phyloP scores from a whole-genome alignment of 2,888 invertebrate genomes.

The Caenorhabditis parvicauda region DNA sequence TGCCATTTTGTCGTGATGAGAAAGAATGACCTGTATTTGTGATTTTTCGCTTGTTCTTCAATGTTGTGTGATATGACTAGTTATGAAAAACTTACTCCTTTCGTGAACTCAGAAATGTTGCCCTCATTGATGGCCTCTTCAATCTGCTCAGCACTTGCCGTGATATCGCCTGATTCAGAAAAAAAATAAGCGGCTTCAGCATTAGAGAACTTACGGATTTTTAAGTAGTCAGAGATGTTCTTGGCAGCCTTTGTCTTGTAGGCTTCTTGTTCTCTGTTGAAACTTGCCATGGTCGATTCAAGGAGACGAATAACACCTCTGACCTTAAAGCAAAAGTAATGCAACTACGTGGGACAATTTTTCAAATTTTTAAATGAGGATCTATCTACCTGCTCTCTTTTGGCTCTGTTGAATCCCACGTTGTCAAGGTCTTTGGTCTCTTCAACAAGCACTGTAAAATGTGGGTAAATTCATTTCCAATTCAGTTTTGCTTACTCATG shows the following conservation, averaged over 20 bases:
- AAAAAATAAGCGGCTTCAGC: too few species aligned
- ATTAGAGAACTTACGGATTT: conserved; percentile 30
- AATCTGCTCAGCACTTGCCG: conserved; percentile 22
- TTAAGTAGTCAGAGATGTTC: conserved; percentile 26
- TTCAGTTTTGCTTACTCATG: conserved; percentile 8
- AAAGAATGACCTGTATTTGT: conserved; percentile 18
- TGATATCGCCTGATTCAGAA: neutral
- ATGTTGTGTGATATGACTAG: neutral
- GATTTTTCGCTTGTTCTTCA: neutral
- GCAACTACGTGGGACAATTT: too few species aligned
- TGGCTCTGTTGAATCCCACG: conserved; percentile 20
- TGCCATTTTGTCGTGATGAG: conserved; percentile 22
- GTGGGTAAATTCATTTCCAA: neutral
- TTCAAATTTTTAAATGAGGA: neutral
- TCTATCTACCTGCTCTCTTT: conserved; percentile 11
- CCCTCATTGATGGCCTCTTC: conserved; percentile 26
- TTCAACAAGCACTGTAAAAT: conserved; percentile 17
- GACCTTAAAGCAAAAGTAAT: too few species aligned
- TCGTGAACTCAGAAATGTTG: conserved; percentile 25
- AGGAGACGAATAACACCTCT: too few species aligned
- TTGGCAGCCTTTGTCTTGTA: conserved; percentile 28
- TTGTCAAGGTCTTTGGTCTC: conserved; percentile 11
- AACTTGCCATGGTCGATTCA: conserved; percentile 21
- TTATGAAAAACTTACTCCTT: conserved; percentile 11
- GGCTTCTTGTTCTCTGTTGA: conserved; percentile 33